Evolutionary conservation across 2,113 vertebrate species (phyloP), one percentile per base, ranked within the genome.

Genomic region (Syrrhaptes paradoxus): DNA sequence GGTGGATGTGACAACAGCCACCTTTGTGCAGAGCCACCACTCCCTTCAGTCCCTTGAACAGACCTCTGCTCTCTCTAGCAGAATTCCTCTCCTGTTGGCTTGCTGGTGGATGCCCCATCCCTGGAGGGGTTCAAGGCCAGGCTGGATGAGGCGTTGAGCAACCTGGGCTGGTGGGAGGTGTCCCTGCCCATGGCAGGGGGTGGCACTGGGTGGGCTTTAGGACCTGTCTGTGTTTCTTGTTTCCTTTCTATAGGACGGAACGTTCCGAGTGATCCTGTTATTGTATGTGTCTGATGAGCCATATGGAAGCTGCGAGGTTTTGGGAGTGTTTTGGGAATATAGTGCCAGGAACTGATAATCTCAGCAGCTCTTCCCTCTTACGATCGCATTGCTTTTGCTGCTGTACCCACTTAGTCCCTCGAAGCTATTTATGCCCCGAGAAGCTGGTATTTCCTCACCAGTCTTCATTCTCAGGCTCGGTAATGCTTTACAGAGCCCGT

Each of bases 301-400:
- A 95, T 97, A 97, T 96, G 96, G 96, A 97, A 93, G 90, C 95
- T 96, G 96, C 18, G 96, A 90, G 92, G 88, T 86, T 96, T 96
- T 54, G 24, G 80, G 86, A 92, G 92, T 95, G 96, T 95, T 96
- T 96, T 32, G 95, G 93, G 93, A 95, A 89, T 91, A 86, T 93
- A 90, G 95, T 89, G 95, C 96, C 94, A 95, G 90, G 90, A 96
- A 94, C 84, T 80, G 96, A 95, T 97, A 78, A 93, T 95, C 92
- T 95, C 93, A 73, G 90, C 86, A 88, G 72, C 90, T 94, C 83
- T 95, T 90, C 91, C 85, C 89, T 26, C 94, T 77, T 93, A n/a
- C 85, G 73, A 80, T n/a, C 25, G 12, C 77, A 38, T 83, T 51
- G 87, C 93, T 89, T 96, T 93, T 91, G 90, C 88, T 87, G 88